Conservation (phyloP, 2,888 invertebrate genomes). For the Sesia bembeciformis region DNA sequence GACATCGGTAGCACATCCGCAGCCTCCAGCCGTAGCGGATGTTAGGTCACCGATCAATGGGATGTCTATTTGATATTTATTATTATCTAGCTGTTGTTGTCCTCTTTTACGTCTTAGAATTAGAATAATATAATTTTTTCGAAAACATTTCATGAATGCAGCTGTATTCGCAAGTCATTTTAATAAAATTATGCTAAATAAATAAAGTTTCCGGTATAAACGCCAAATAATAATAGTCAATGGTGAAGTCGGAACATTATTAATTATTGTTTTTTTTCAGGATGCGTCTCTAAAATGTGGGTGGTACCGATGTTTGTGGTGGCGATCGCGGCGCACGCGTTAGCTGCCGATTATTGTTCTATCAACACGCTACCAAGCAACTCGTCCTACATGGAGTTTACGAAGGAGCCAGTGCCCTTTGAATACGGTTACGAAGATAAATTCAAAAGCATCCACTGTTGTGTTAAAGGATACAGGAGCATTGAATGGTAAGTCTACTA, state of each 20-base stretch:
- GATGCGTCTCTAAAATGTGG: conserved; percentile 41
- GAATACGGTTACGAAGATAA: conserved; percentile 81
- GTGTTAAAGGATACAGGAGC: conserved; percentile 83
- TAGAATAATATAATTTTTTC: too few species aligned
- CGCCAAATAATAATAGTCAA: too few species aligned
- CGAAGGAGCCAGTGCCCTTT: conserved; percentile 79
- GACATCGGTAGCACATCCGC: too few species aligned
- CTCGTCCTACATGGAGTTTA: conserved; percentile 80
- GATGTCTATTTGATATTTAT: too few species aligned
- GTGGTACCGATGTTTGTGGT: conserved; percentile 28
- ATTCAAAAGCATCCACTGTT: conserved; percentile 85
- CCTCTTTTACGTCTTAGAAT: too few species aligned
- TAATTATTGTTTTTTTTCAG: conserved; percentile 14
- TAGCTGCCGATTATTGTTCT: conserved; percentile 72
- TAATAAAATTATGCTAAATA: too few species aligned
- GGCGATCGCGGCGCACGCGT: conserved; percentile 24
- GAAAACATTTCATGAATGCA: too few species aligned
- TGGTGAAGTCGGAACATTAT: not conserved
- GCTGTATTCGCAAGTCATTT: too few species aligned
- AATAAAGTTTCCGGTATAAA: too few species aligned
- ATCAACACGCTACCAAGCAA: conserved; percentile 72
- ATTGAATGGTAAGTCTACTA: conserved; percentile 82
- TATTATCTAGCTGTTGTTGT: too few species aligned
- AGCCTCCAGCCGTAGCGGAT: too few species aligned
- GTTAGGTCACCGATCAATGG: too few species aligned